phyloP scores from a whole-genome alignment of 2,888 invertebrate genomes.

The Erannis defoliaria region DNA sequence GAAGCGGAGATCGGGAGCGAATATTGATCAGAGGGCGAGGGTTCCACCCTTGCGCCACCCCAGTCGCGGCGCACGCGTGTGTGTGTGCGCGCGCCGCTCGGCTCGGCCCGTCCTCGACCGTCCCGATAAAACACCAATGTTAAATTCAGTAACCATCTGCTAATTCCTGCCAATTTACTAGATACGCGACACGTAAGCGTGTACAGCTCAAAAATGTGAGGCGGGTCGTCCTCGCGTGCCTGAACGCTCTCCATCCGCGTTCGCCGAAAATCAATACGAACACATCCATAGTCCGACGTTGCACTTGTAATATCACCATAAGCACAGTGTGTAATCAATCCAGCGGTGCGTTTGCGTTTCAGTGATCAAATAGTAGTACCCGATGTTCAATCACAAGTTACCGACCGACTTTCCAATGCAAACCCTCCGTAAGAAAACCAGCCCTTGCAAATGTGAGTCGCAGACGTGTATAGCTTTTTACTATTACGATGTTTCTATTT shows the following conservation, averaged over 20 bases:
- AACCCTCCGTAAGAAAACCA: constrained; percentile 96
- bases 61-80: constrained; percentile 42
- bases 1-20: constrained; percentile 67
- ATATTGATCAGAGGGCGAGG: constrained; percentile 79
- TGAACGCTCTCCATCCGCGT: constrained; percentile 52
- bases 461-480: constrained; percentile 59
- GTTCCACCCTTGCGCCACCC: constrained; percentile 44
- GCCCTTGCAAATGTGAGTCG: constrained; percentile 97
- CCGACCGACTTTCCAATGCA: constrained; percentile 91
- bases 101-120: constrained; percentile 55
- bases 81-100: constrained; percentile 54
- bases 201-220: constrained; percentile 50
- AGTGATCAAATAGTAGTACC: constrained; percentile 71
- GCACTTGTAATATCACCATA: constrained; percentile 57
- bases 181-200: constrained; percentile 38
- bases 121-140: constrained; percentile 58
- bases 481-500: constrained; percentile 53
- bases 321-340: constrained; percentile 60
- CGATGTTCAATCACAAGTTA: constrained; percentile 87
- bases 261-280: constrained; percentile 72
- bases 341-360: constrained; percentile 78
- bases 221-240: constrained; percentile 38
- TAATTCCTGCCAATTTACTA: constrained; percentile 39
- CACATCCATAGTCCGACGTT: constrained; percentile 64
- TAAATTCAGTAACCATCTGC: constrained; percentile 49